Evolutionary conservation across 2,888 invertebrate species (phyloP), one percentile per base, ranked within the genome.

Genomic region (Eupithecia insigniata): DNA sequence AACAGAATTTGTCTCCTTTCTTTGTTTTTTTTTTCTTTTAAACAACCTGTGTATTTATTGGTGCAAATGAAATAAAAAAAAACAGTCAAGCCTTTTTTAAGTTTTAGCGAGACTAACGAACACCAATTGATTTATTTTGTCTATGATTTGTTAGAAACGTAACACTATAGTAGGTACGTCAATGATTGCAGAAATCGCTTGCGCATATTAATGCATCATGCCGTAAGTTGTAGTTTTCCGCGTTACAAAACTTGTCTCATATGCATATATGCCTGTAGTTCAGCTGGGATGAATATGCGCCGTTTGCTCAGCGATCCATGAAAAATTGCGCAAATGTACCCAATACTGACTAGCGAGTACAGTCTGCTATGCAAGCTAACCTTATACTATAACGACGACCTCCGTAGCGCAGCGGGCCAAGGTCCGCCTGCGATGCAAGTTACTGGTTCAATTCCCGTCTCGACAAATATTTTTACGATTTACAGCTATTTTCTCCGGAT

Each of bases 211-310:
- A 62, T 78, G 72, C 73, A 76, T 76, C 76, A 76, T 74, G 51
- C 69, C 12, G 36, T 73, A 69, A 66, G 67, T 34, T 80, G 74
- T 72, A 82, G 78, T 85, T 87, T 86, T 86, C 84, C 84, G 81
- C 66, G 73, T 80, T 79, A 80, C 76, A 77, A 77, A 81, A 78
- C 69, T 70, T 76, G 71, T 70, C 76, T 72, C 73, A 72, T 74
- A 70, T 66, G 32, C 60, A 30, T 60, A 58, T 58, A 8, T 61
- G 60, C 16, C 46, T 71, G 64, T 64, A 26, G 16, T 66, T 66
- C 28, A 69, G 69, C 68, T 71, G 81, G 82, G 83, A 88, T 87
- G 87, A 86, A 81, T 85, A 84, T 81, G 76, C 80, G 79, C 82
- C 74, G 80, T 80, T 83, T 85, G 85, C 80, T 81, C 81, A 71